Conservation (phyloP, 2,888 invertebrate genomes). For the Dicyrtoma fusca region DNA sequence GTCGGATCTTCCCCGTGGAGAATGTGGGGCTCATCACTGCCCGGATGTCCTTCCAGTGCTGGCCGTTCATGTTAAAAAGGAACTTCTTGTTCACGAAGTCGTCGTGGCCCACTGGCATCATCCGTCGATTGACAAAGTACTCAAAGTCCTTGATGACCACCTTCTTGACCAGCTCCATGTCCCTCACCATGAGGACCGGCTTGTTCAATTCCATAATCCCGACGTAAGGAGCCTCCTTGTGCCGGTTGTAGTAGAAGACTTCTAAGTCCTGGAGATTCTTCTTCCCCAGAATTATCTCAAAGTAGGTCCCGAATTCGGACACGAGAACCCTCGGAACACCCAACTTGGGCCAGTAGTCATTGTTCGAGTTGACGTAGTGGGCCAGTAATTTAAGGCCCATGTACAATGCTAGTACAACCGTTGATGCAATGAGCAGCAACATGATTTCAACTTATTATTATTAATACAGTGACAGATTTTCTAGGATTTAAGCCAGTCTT, state of each 20-base stretch:
- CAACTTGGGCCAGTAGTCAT: conserved; percentile 18
- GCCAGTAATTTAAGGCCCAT: no score
- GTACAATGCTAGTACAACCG: no score
- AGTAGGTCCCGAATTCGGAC: neutral
- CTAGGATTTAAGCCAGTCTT: no score
- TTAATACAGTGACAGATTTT: no score
- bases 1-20: conserved; percentile 38
- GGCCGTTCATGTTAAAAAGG: conserved; percentile 43
- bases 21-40: conserved; percentile 46
- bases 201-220: conserved; percentile 45
- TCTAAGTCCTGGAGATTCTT: neutral
- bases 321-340: conserved; percentile 1
- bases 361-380: neutral
- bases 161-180: conserved; percentile 48
- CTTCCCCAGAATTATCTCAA: neutral
- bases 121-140: conserved; percentile 38
- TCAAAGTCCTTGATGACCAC: conserved; percentile 52
- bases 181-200: conserved; percentile 41
- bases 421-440: no score
- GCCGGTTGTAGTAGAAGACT: conserved; percentile 26
- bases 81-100: conserved; percentile 31
- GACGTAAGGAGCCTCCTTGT: conserved; percentile 33
- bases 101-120: conserved; percentile 25
- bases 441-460: no score
- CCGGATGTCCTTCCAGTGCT: conserved; percentile 47